Evolutionary conservation across 1,140 invertebrate species (phyloP).

Genomic region (Halictus rubicundus): DNA sequence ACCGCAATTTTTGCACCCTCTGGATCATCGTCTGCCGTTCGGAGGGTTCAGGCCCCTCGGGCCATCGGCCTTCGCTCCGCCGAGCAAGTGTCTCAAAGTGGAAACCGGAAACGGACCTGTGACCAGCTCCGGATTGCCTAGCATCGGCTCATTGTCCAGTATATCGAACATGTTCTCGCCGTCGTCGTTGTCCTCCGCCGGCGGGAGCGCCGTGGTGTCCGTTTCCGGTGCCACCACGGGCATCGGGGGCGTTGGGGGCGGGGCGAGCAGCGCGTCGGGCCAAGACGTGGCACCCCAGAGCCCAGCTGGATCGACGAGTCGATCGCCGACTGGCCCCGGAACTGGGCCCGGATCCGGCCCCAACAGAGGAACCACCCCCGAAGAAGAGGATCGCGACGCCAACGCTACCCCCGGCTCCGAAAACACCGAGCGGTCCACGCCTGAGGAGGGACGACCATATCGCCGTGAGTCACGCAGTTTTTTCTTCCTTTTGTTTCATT

Average conservation of each 20-base stretch:
- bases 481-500: no score
- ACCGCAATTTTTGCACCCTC: constrained; percentile 80
- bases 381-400: constrained; percentile 80
- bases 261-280: constrained; percentile 31
- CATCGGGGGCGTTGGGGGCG: constrained; percentile 33
- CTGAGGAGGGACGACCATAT: constrained; percentile 81
- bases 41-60: constrained; percentile 77
- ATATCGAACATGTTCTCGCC: constrained; percentile 80
- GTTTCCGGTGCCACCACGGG: constrained; percentile 43
- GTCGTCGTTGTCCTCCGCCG: constrained; percentile 70
- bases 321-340: constrained; percentile 64
- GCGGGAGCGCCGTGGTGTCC: constrained; percentile 60
- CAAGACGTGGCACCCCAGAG: constrained; percentile 71
- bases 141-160: constrained; percentile 74
- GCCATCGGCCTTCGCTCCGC: constrained; percentile 82
- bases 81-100: constrained; percentile 81
- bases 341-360: constrained; percentile 59
- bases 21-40: constrained; percentile 78
- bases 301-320: constrained; percentile 70
- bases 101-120: constrained; percentile 75
- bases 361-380: constrained; percentile 73
- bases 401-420: constrained; percentile 82
- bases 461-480: constrained; percentile 77
- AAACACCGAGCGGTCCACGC: constrained; percentile 81
- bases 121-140: constrained; percentile 72